Evolutionary conservation across 2,797 vertebrate genomes (phyloP).

Genomic region (Natrix natrix): DNA sequence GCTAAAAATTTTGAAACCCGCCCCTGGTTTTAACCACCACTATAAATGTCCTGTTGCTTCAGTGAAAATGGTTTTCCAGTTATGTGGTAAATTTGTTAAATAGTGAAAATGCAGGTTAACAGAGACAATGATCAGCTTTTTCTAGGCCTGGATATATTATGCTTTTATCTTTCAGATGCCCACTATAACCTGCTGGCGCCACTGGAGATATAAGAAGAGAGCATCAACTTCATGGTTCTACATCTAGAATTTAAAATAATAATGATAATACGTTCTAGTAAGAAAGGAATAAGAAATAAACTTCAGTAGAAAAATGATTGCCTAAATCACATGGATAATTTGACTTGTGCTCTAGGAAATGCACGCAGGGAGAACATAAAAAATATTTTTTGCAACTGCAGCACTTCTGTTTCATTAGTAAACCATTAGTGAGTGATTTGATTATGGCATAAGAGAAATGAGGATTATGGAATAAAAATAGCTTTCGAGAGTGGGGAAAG

Average conservation of each 20-base stretch:
- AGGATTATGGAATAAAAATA: neutral
- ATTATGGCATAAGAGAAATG: neutral
- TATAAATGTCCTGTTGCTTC: neutral
- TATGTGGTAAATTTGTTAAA: neutral
- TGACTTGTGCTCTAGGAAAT: neutral
- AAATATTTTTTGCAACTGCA: neutral
- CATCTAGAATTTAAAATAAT: neutral
- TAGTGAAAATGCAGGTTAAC: neutral
- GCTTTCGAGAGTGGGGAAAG: neutral
- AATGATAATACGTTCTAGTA: neutral
- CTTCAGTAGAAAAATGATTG: neutral
- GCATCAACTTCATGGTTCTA: neutral
- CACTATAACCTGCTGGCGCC: neutral
- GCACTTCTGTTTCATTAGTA: neutral
- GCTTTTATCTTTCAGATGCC: neutral
- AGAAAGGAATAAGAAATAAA: neutral
- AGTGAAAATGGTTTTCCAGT: neutral
- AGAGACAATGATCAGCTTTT: neutral
- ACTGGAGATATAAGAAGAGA: neutral
- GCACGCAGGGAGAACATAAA: neutral
- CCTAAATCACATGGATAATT: neutral
- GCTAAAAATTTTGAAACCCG: no score
- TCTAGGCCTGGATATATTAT: neutral
- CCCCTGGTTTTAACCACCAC: neutral
- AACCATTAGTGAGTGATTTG: conserved; percentile 4